Evolutionary conservation across 1,140 invertebrate genomes (phyloP), one percentile per base, ranked within the genome.

Genomic region (Cheumatopsyche charites): DNA sequence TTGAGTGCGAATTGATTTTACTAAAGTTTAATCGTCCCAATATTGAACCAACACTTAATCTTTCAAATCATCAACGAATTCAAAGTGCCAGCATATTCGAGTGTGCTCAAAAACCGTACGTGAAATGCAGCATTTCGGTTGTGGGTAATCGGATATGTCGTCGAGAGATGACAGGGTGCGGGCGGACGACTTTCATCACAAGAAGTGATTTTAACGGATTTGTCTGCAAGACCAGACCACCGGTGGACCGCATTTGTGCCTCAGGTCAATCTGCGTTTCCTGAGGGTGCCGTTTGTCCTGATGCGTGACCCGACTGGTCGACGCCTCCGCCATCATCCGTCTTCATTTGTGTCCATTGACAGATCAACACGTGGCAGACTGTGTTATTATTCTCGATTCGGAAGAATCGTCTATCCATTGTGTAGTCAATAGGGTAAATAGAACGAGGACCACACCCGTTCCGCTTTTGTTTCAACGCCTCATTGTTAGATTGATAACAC

Each of bases 401-500:
- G 29, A 4, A 3, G 29, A 36, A 36, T 36, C 29, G 9, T 36
- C 29, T 3, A 36, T 3, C 29, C 29, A 36, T 36, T 47, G 45
- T 17, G 2, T 47, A 47, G 13, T n/a, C 2, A n/a, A 17, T 6
- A 47, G 45, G 45, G 4, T 21, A 17, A 25, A 41, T 62, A 13
- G 23, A 41, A 25, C 25, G 13, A 49, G 45, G 65, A 67, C 65
- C 65, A 49, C 65, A 67, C 65, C 43, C 65, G 42, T 21, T 52
- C 25, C 6, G 17, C 17, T 3, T 62, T 62, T 62, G 52, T 58
- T 58, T 12, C 3, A 58, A 19, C 6, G 2, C 2, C 36, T 13
- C 62, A 67, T 67, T 67, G 65, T 67, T 67, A 19, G 15, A 67
- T 67, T 67, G 65, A 67, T 41, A 52, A 67, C 62, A 63, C 62